A percentile compares a stretch with the other conserved stretches of the same genome.
Evolutionary conservation across 2,888 invertebrate genomes (phyloP).

Genomic region (Sesamia inferens): DNA sequence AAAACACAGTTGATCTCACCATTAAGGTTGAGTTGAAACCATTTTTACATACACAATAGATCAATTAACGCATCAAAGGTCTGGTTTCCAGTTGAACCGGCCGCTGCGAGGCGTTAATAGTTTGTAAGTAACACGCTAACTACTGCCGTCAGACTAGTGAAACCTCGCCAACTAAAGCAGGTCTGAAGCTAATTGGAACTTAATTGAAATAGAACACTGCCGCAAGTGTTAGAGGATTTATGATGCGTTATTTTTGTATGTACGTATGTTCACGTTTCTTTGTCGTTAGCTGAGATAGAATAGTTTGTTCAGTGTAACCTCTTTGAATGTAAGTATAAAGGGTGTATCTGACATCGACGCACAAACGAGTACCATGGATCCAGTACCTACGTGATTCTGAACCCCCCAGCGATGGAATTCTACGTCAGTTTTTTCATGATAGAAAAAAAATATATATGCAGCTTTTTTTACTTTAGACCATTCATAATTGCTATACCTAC

Average conservation of each 20-base stretch:
- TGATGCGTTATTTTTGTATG: constrained; percentile 47
- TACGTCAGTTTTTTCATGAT: too few species aligned
- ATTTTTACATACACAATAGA: constrained; percentile 61
- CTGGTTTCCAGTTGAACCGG: constrained; percentile 60
- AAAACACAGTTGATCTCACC: constrained; percentile 37
- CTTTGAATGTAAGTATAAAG: neutral
- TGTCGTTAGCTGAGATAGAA: constrained; percentile 19
- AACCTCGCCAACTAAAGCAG: constrained; percentile 56
- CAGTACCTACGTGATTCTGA: too few species aligned
- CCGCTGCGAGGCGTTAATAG: constrained; percentile 74
- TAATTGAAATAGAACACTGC: constrained; percentile 71
- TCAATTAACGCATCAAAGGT: constrained; percentile 68
- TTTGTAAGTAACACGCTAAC: constrained; percentile 85
- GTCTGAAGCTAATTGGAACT: constrained; percentile 65
- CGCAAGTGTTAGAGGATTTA: constrained; percentile 60
- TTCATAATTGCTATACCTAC: too few species aligned
- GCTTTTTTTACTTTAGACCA: too few species aligned
- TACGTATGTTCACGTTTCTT: constrained; percentile 34
- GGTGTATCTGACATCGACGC: too few species aligned
- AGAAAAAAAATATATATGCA: too few species aligned
- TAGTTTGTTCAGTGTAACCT: neutral
- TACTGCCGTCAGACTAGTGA: constrained; percentile 69
- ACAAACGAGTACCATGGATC: too few species aligned
- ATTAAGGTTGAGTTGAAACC: constrained; percentile 31
- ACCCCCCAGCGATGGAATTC: too few species aligned